Evolutionary conservation across 2,888 invertebrate species (phyloP), one percentile per base, ranked within the genome.

Genomic region (Brachyptera putata): DNA sequence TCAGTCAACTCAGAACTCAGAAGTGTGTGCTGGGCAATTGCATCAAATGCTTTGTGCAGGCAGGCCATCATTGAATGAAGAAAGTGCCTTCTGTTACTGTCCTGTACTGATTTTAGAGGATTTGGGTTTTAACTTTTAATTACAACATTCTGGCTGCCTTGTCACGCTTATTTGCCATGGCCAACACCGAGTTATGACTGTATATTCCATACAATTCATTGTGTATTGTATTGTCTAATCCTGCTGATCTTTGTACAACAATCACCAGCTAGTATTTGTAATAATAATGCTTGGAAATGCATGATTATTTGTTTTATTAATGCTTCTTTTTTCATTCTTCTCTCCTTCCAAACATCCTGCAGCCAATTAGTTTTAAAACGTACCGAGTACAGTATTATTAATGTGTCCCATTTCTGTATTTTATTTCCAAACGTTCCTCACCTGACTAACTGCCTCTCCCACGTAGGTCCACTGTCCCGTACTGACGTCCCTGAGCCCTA

Each of bases 241-340:
- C 75, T 75, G 75, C 77, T 78, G 66, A 68, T 66, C 66, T 67
- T 67, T 67, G 77, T 78, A 74, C 71, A 58, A 62, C 61, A 62
- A 57, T 63, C 63, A 68, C 75, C 75, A 83, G 84, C 86, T 86
- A 86, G 85, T 82, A 82, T 82, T 82, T 82, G 82, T 87, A 87
- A 87, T 87, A 87, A 87, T 87, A 87, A 87, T 86, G 87, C 87
- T 87, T 87, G 81, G 81, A 83, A 82, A 84, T 87, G 87, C 87
- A 87, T 87, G 87, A 83, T 84, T 85, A 86, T 86, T 86, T 86
- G 86, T 87, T 87, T 87, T 80, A 82, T 82, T 82, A 82, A 76
- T 76, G 75, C 76, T 76, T 76, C 69, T 74, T 66, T 67, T 67
- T 67, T 76, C 76, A 74, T 74, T 67, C 66, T 68, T 65, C 66